A percentile compares a stretch with the other conserved stretches of the same genome.
Conservation (phyloP, 2,113 vertebrate species). For the Microtus ochrogaster region DNA sequence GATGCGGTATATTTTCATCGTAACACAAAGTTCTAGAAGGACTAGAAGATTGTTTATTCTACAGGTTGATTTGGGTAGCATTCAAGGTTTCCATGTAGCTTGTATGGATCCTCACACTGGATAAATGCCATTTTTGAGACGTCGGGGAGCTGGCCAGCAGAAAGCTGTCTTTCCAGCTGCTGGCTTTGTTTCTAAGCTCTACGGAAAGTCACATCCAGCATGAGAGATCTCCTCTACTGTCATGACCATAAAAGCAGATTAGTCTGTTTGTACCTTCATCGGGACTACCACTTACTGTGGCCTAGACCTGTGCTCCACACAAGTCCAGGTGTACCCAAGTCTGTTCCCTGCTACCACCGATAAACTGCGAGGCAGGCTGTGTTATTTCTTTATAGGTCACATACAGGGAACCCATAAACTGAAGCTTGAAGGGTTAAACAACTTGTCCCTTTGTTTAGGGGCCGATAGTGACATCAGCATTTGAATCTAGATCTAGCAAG, state of each 20-base stretch:
- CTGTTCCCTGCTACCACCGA: neutral
- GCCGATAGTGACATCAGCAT: neutral
- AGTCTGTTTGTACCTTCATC: neutral
- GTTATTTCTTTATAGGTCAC: neutral
- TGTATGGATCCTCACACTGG: neutral
- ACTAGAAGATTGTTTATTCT: neutral
- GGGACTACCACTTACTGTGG: rapidly evolving
- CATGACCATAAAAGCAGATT: neutral
- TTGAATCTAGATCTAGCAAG: neutral
- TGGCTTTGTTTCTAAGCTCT: neutral
- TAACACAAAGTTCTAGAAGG: neutral
- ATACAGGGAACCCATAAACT: neutral
- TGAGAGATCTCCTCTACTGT: too few species aligned
- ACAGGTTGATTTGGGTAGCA: neutral
- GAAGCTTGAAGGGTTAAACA: neutral
- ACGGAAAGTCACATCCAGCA: neutral
- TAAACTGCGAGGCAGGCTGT: neutral
- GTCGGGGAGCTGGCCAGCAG: neutral
- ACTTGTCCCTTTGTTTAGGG: neutral
- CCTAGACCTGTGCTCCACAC: too few species aligned
- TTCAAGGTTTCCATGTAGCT: neutral
- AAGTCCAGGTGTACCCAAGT: neutral
- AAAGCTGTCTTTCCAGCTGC: neutral
- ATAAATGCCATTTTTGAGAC: neutral
- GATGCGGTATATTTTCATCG: neutral